Evolutionary conservation across 2,113 vertebrate species (phyloP), one percentile per base, ranked within the genome.

Genomic region (Fregata magnificens): DNA sequence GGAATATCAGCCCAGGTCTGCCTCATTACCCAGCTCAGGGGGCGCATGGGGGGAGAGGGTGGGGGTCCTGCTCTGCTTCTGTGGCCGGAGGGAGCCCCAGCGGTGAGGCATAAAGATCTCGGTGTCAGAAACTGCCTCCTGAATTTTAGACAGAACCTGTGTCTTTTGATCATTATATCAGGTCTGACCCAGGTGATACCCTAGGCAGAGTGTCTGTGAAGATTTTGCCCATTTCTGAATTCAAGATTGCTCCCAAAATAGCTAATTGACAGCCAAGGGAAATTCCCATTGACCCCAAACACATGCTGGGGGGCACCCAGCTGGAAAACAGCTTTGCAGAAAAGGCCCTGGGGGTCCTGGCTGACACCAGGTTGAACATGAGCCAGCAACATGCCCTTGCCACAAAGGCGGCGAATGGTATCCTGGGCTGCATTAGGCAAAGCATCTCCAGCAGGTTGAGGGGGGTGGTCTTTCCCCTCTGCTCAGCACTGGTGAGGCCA

Each of bases 351-450:
- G 55, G 28, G 29, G 21, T 52, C n/a, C 65, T 13, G n/a, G 22
- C 53, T 76, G 71, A 31, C 45, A 15, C 19, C 9, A 3, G 10
- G n/a, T 12, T 42, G 55, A 47, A 16, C 32, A 4, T 2, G 29
- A 59, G 56, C 62, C n/a, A 18, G 34, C 58, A 8, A 32, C 5
- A 2, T 28, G 22, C 18, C 45, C 53, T 18, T 38, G 45, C n/a
- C 1, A 0, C 66, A 73, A 4, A 45, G 44, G 4, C 4, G 15
- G 58, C 1, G 3, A 24, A 12, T 2, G 31, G 49, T 26, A 6
- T 15, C 40, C n/a, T 22, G 63, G 40, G 63, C 63, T 55, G 88
- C 4, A 0, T 26, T 3, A 11, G 45, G 20, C n/a, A 42, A 21
- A 70, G 42, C 63, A 4, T n/a, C 53, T 52, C 38, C 47, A 22